phyloP scores from a whole-genome alignment of 2,888 invertebrate genomes.

The Limnephilus lunatus region DNA sequence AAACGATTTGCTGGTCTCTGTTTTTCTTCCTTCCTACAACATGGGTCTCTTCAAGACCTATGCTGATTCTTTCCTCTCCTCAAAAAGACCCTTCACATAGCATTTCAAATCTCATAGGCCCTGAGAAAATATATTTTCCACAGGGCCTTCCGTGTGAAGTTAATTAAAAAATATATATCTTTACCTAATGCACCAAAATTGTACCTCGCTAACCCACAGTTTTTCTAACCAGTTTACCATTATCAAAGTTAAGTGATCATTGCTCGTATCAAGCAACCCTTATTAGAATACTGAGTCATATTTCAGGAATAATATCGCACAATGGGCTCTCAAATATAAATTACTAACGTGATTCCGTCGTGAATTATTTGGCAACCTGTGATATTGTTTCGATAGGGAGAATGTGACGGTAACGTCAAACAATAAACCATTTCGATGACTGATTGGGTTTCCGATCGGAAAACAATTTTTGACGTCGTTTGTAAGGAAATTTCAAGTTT shows the following conservation, averaged over 20 bases:
- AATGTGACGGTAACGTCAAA: neutral
- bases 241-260: neutral
- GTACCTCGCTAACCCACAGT: no score
- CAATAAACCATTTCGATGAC: neutral
- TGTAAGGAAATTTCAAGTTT: neutral
- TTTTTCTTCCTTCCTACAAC: no score
- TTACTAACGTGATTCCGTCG: neutral
- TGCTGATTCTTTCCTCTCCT: no score
- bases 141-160: no score
- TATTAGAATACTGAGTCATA: neutral
- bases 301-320: neutral
- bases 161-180: no score
- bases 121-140: no score
- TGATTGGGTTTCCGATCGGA: conserved; percentile 12
- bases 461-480: neutral
- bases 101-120: no score
- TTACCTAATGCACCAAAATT: no score
- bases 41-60: no score
- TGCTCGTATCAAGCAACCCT: neutral
- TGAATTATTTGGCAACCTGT: neutral
- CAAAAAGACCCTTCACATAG: no score
- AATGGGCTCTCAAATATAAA: neutral
- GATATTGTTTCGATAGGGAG: neutral
- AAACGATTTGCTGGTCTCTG: no score
- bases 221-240: no score